Base-by-base conservation (phyloP, 1,140 invertebrate species). In the Zeugodacus cucurbitae region DNA sequence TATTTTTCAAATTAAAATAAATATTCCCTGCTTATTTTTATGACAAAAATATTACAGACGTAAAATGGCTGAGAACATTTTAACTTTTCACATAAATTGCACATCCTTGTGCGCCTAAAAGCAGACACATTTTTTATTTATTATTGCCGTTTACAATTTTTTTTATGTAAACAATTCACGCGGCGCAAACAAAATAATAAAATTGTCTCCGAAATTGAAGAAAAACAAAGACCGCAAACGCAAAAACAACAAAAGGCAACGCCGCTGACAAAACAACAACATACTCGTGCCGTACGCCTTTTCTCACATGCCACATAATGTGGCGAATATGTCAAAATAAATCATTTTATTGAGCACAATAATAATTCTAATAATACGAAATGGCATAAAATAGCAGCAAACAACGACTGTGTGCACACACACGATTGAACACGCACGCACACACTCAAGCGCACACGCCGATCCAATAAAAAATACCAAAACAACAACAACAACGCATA, bases 311-410 rank as follows among this genome's bases (percentile, higher is more conserved):
- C 82, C n/a, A 58, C 82, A 86, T 58, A 86, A 82, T 87, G 32
- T 87, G 88, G 78, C 86, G 87, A 89, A 89, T 89, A 87, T 89
- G 88, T 89, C 87, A 88, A 37, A 89, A 89, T 89, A 89, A 89
- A 87, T 89, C 88, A 89, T 87, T 62, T 82, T 87, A 89, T 89
- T 89, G 88, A 87, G 87, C 70, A 87, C 74, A 87, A 89, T 89
- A 87, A 89, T 89, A 89, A 89, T 89, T 89, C 88, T 89, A 89
- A 87, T 89, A 87, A 89, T 89, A 57, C 44, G 48, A 88, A 88
- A 88, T 64, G 88, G 54, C 58, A 87, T 41, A 44, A 74, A 87
- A 62, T 67, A 70, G 64, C 41, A 87, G 32, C 29, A 22, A 88
- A 64, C 34, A 22, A 88, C 37, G 78, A 7, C 62, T 86, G 62